Percentiles rank a stretch among this genome's conserved stretches.
phyloP scores from a whole-genome alignment of 2,113 vertebrate species.

The Zonotrichia leucophrys region DNA sequence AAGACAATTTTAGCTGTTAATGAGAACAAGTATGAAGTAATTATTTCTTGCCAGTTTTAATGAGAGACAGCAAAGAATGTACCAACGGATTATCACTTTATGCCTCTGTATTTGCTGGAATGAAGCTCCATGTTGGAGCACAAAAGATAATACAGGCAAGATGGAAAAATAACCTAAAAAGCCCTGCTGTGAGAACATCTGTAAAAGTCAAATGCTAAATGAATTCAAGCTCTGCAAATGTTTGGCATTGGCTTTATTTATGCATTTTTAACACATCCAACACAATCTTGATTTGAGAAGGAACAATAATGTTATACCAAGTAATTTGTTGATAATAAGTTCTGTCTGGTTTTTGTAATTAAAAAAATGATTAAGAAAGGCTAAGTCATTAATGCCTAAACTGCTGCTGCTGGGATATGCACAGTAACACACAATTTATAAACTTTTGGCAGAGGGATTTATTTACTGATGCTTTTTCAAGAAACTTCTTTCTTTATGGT shows the following conservation, averaged over 20 bases:
- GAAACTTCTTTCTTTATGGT: not conserved
- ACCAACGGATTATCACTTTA: not conserved
- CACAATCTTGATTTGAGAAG: slow-evolving; percentile 19
- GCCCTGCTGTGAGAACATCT: not conserved
- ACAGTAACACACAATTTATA: slow-evolving; percentile 12
- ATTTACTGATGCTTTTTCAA: slow-evolving; percentile 17
- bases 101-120: not conserved
- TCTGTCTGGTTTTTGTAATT: slow-evolving; percentile 50
- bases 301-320: slow-evolving; percentile 47
- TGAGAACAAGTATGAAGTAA: slow-evolving; percentile 35
- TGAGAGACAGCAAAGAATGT: not conserved
- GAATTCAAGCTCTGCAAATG: not conserved
- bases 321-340: slow-evolving; percentile 41
- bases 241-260: slow-evolving; percentile 1
- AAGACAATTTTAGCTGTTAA: slow-evolving; percentile 25
- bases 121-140: not conserved
- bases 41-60: slow-evolving; percentile 46
- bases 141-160: not conserved
- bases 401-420: not conserved
- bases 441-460: slow-evolving; percentile 29
- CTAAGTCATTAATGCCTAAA: slow-evolving; percentile 19
- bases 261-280: not conserved
- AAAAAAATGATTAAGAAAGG: slow-evolving; percentile 41
- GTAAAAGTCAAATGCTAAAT: not conserved
- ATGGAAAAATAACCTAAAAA: not conserved